A percentile compares a stretch with the other conserved stretches of the same genome.
These are phyloP conservation scores for Liparis tanakae DNA, from an alignment of 2,797 vertebrate genomes.

Conservation along the genomic window DNA sequence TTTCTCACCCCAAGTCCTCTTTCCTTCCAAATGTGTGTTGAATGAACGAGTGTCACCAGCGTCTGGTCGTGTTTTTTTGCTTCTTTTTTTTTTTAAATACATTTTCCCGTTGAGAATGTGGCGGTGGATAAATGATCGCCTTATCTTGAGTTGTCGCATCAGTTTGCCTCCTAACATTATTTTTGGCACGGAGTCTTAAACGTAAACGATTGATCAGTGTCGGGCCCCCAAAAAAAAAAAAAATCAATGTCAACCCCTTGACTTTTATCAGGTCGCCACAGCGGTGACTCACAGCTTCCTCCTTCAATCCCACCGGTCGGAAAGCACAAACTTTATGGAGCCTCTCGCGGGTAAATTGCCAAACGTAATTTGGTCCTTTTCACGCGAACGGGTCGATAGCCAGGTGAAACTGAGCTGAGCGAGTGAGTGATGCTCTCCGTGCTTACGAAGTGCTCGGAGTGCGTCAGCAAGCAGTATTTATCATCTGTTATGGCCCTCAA, in stretches of 20 bases:
- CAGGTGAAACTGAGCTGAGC: slow-evolving; percentile 60
- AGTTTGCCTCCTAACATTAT: slow-evolving; percentile 10
- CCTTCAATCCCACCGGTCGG: slow-evolving; percentile 51
- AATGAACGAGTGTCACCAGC: slow-evolving; percentile 25
- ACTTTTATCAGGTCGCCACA: slow-evolving; percentile 53
- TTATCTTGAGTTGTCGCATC: slow-evolving; percentile 45
- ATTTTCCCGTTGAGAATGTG: slow-evolving; percentile 14
- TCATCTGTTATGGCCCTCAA: slow-evolving; percentile 60
- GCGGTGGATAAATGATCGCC: slow-evolving; percentile 43
- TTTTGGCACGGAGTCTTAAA: slow-evolving; percentile 40
- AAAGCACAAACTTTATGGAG: slow-evolving; percentile 56
- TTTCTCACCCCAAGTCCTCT: neutral
- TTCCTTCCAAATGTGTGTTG: slow-evolving; percentile 34
- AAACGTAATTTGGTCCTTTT: slow-evolving; percentile 71
- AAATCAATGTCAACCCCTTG: slow-evolving; percentile 57
- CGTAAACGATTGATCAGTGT: slow-evolving; percentile 54
- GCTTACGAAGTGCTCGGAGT: slow-evolving; percentile 58
- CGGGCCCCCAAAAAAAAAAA: neutral
- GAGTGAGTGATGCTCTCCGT: slow-evolving; percentile 73
- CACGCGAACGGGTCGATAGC: slow-evolving; percentile 68
- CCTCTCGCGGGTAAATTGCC: slow-evolving; percentile 60
- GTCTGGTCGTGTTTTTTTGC: neutral
- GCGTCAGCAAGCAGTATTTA: slow-evolving; percentile 77
- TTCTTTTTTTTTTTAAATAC: slow-evolving; percentile 21
- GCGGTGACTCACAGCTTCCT: slow-evolving; percentile 66